Base-by-base conservation (phyloP, 1,140 invertebrate genomes). In the Mactra quadrangularis region DNA sequence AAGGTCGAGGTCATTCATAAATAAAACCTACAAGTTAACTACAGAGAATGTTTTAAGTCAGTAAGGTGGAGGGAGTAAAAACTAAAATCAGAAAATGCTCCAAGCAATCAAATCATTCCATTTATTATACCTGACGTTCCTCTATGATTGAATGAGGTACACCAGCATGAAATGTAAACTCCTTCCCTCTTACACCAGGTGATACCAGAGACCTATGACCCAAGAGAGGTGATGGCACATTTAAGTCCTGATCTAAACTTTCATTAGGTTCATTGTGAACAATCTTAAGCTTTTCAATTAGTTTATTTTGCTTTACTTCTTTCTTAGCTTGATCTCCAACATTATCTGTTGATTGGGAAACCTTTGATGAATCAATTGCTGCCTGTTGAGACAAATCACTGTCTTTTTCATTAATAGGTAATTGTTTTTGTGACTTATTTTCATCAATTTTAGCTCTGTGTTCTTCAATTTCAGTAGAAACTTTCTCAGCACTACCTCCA, bases 91-190 rank as follows among this genome's bases (percentile, higher is more conserved):
- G 38, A 41, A 6, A 38, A 59, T 13, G 52, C 27, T 19, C 15
- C 55, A 45, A 22, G 45, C 19, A 57, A 31, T 41, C 19, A 59
- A 47, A n/a, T 17, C 76, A 78, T 78, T 35, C 76, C 64, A 62
- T 27, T n/a, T 41, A 33, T 22, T 29, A 81, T 82, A 82, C 79
- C 79, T 82, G 60, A 11, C 59, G 47, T 33, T 82, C 79, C 35
- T 82, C 59, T 35, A 53, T 27, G 53, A 74, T 4, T 27, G 68
- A 55, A 22, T 38, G 47, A 3, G 59, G 59, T 3, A 53, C 45
- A 45, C 70, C 79, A 74, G 79, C 33, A 31, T 45, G 55, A 57
- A 82, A 72, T 47, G 55, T 35, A 45, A 82, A 82, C 47, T 82
- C 79, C 25, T 74, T 82, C 1, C 25, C 38, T 29, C 68, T 64